phyloP scores from a whole-genome alignment of 2,888 invertebrate species.

The Xiphydria camelus region DNA sequence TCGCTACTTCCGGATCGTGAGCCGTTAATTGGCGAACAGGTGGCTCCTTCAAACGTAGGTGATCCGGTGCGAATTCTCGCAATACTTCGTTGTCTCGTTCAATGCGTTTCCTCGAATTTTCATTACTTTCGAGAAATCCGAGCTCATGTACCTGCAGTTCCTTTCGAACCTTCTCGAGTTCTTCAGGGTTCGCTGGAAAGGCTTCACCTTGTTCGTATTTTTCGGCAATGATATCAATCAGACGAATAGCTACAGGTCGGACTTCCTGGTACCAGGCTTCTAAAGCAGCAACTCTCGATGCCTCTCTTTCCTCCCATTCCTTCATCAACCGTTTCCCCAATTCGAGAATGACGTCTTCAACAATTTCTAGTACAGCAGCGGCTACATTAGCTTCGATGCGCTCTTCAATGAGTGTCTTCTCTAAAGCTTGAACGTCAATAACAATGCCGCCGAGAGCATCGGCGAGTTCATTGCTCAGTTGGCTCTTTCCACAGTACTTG shows the following conservation, averaged over 20 bases:
- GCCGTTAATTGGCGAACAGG: conserved; percentile 24
- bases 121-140: conserved; percentile 51
- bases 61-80: conserved; percentile 55
- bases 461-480: conserved; percentile 62
- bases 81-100: conserved; percentile 39
- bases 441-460: conserved; percentile 61
- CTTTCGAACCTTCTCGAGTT: conserved; percentile 31
- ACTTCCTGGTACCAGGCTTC: conserved; percentile 54
- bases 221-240: conserved; percentile 1
- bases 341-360: conserved; percentile 33
- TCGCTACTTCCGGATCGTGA: conserved; percentile 39
- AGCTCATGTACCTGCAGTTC: conserved; percentile 27
- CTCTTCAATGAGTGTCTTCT: conserved; percentile 22
- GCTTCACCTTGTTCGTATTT: not conserved
- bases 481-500: conserved; percentile 64
- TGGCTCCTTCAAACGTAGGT: conserved; percentile 38
- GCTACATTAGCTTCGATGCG: conserved; percentile 28
- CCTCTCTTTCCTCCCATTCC: conserved; percentile 57
- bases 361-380: conserved; percentile 36
- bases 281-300: conserved; percentile 51
- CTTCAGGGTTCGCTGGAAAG: conserved; percentile 1
- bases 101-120: conserved; percentile 46
- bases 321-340: conserved; percentile 27
- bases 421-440: conserved; percentile 52
- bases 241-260: conserved; percentile 7